Evolutionary conservation across 2,888 invertebrate species (phyloP), one percentile per base, ranked within the genome.

Genomic region (Tricholauxania praeusta): DNA sequence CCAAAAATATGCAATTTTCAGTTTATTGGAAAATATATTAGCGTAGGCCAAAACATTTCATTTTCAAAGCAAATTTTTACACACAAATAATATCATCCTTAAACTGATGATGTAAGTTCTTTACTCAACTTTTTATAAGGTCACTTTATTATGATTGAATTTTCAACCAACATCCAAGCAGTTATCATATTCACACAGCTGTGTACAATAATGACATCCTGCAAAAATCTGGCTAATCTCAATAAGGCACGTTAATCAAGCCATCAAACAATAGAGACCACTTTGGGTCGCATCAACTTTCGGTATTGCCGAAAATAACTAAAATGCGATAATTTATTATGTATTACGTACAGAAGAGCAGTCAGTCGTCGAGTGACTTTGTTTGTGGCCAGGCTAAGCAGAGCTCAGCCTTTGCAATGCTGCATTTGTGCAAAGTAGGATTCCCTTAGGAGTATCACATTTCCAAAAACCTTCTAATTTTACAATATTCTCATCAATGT

Each of bases 401-500:
- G 55, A 12, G 19, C 39, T 67, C 53, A 55, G 39, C 2, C 28
- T 15, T 39, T 28, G 28, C 28, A 28, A 28, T 28, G 28, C 28
- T 28, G 28, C 28, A 28, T 28, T 28, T 60, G 3, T n/a, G 10
- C 22, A 22, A 12, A 60, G 47, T n/a, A 10, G 17, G 69, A 69
- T 32, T 53, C 62, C 32, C 62, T 53, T 15, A 8, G 82, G 81
- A 82, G 81, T 84, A 84, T 84, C 85, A 80, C 84, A 85, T 84
- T 84, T 84, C 84, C 39, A 10, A 84, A 82, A 85, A 82, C 81
- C 85, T 79, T 80, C 83, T 83, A 85, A 84, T 84, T 84, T 83
- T 85, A 83, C 84, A 85, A 84, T 84, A 85, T 85, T 84, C 85
- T 83, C 85, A 85, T 84, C 83, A 84, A 84, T 85, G 82, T 80